Base-by-base conservation (phyloP, 2,888 invertebrate genomes). In the Ephialtes manifestator region DNA sequence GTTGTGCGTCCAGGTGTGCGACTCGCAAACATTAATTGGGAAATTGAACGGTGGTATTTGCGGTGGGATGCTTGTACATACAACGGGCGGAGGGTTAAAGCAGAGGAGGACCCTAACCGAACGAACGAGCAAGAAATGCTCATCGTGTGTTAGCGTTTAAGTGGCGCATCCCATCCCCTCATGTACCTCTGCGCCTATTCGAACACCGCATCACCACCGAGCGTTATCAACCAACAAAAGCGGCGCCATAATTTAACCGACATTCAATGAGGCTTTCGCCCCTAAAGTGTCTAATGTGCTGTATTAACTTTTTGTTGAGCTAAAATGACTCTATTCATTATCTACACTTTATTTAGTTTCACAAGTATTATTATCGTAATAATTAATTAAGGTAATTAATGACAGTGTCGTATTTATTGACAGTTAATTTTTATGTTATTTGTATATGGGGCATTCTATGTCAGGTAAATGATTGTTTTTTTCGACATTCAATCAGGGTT, bases 11-110 rank as follows among this genome's bases (percentile, higher is more conserved):
- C 13, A 15, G 20, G 39, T 55, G 72, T 72, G 58, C 46, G 58
- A 68, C 58, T 75, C 53, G 79, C 70, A 79, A 75, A 83, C 83
- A 75, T 83, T 79, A 79, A 83, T 83, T 74, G 70, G 70, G 75
- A 75, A 79, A 79, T 79, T 79, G 75, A 79, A 79, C 78, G 72
- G 48, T 43, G 72, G 65, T 72, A 48, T 77, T 82, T 82, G 71
- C 77, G 43, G 71, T 39, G 10, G 51, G 7, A 48, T 31, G 74
- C 58, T 31, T 60, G 74, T 46, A 74, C 28, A 35, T 8, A 13
- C n/a, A n/a, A n/a, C n/a, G n/a, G 35, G 24, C 70, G 5, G n/a
- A 10, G 20, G 13, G 8, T 4, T 5, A 24, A 13, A 4, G 43
- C 5, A 68, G 35, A 39, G n/a, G 43, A 7, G 11, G 39, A 65